A percentile compares a stretch with the other conserved stretches of the same genome.
Evolutionary conservation across 2,888 invertebrate genomes (phyloP).

Genomic region (Prosapia bicincta): DNA sequence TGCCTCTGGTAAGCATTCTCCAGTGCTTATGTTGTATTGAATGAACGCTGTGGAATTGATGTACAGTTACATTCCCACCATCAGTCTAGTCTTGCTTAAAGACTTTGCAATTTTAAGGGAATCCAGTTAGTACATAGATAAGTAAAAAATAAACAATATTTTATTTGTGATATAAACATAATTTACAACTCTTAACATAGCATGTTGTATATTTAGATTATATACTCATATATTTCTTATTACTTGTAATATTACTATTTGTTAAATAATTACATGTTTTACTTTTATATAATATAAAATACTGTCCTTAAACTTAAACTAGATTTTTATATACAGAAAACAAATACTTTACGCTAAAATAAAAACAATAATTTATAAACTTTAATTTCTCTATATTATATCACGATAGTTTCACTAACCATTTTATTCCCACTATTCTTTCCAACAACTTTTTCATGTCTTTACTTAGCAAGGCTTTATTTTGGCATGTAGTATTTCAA

Average conservation of each 20-base stretch:
- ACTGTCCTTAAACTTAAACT: background rate
- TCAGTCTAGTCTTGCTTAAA: too few relatives aligned
- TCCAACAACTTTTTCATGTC: background rate
- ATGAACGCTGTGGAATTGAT: too few relatives aligned
- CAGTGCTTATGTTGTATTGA: too few relatives aligned
- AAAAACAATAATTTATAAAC: background rate
- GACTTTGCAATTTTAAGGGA: too few relatives aligned
- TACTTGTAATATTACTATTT: background rate
- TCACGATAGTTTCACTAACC: background rate
- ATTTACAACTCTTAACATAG: background rate
- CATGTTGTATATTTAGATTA: background rate
- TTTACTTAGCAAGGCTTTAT: background rate
- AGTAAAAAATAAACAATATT: background rate
- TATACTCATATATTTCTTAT: background rate
- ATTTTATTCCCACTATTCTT: background rate
- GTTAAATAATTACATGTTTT: background rate
- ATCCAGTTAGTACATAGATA: too few relatives aligned
- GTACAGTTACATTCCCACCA: too few relatives aligned
- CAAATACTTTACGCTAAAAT: background rate
- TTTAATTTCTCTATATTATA: background rate
- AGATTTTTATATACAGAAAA: background rate
- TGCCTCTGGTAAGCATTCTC: too few relatives aligned
- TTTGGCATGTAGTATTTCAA: too few relatives aligned
- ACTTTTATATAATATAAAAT: background rate
- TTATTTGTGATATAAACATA: constrained; percentile 2